These are phyloP conservation scores for Leuctra nigra DNA, from an alignment of 2,888 invertebrate genomes.

Conservation along the genomic window DNA sequence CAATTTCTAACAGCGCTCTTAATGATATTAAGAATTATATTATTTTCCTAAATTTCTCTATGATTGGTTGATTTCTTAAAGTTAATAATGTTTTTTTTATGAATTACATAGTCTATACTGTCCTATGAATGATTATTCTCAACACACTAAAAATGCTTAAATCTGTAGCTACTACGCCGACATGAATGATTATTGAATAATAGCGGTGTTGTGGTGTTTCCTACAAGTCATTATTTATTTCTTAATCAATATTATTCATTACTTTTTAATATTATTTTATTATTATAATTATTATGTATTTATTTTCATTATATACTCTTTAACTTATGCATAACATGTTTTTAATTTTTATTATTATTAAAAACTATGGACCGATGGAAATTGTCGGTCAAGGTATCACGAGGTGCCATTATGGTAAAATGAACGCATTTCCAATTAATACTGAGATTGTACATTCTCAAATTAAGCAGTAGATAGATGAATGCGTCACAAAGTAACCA, in stretches of 20 bases:
- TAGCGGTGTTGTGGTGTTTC: constrained; percentile 5
- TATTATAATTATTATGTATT: constrained; percentile 1
- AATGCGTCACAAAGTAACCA: too few relatives aligned
- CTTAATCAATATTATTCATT: not conserved
- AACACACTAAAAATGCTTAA: constrained; percentile 4
- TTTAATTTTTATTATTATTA: not conserved
- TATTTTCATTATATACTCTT: not conserved
- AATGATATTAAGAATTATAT: constrained; percentile 6
- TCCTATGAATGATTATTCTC: not conserved
- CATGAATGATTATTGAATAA: not conserved
- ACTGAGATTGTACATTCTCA: constrained; percentile 4
- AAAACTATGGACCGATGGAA: constrained; percentile 4
- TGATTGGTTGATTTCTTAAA: constrained; percentile 18
- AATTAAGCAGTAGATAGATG: not conserved
- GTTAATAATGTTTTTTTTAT: too few relatives aligned
- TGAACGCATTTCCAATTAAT: constrained; percentile 8
- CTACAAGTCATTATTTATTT: not conserved
- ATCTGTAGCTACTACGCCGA: not conserved
- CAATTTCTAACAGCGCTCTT: too few relatives aligned
- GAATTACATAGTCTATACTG: not conserved
- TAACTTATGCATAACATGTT: too few relatives aligned
- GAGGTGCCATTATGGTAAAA: constrained; percentile 10
- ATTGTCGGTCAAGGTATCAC: not conserved
- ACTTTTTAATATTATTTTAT: not conserved
- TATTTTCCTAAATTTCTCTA: not conserved